Percentiles rank a stretch among this genome's conserved stretches.
Evolutionary conservation across 2,888 invertebrate genomes (phyloP).

Genomic region (Amaurobius ferox): DNA sequence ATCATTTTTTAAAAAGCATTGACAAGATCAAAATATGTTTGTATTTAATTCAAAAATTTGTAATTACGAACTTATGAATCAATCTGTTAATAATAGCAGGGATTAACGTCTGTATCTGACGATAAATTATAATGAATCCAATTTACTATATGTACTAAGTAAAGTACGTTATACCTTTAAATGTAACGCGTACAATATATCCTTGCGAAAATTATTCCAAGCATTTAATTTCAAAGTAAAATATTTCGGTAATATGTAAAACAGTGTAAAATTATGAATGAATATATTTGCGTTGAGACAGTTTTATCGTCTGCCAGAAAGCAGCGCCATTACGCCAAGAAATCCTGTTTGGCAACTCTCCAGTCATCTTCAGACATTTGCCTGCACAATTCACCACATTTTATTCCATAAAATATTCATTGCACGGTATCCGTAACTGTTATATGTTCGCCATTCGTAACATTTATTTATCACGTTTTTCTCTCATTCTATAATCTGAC

Average conservation of each 20-base stretch:
- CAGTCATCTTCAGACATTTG: not conserved
- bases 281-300: not conserved
- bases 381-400: not conserved
- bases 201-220: too few species aligned
- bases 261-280: not conserved
- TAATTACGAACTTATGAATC: too few species aligned
- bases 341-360: not conserved
- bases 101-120: too few species aligned
- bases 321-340: not conserved
- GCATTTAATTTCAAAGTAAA: too few species aligned
- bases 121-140: too few species aligned
- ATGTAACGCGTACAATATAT: too few species aligned
- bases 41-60: too few species aligned
- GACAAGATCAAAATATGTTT: too few species aligned
- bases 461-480: conserved; percentile 5
- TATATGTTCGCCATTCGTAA: conserved; percentile 12
- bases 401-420: conserved; percentile 11
- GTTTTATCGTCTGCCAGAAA: not conserved
- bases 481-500: conserved; percentile 6
- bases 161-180: too few species aligned
- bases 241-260: not conserved
- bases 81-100: too few species aligned
- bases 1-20: too few species aligned
- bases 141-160: too few species aligned
- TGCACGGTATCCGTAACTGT: conserved; percentile 9